Evolutionary conservation across 2,113 vertebrate species (phyloP).

Genomic region (Cromileptes altivelis): DNA sequence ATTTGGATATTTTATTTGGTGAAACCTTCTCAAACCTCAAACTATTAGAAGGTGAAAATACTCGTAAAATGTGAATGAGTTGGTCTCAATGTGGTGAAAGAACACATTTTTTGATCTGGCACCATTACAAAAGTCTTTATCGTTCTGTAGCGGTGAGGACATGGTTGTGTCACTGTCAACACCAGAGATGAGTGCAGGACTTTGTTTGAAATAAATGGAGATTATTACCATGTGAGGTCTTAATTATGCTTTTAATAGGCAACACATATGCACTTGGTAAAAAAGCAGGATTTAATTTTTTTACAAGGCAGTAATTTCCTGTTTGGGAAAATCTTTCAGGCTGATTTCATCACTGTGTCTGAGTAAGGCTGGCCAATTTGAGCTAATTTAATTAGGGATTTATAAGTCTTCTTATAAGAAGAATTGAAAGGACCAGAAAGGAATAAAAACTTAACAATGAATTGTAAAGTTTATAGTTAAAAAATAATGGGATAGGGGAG

Average conservation of each 20-base stretch:
- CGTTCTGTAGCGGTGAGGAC: not conserved
- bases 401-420: not conserved
- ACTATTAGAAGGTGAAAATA: not conserved
- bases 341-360: slow-evolving; percentile 38
- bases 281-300: slow-evolving; percentile 43
- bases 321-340: slow-evolving; percentile 42
- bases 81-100: not conserved
- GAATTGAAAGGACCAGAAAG: not conserved
- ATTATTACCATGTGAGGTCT: slow-evolving; percentile 41
- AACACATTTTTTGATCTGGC: not conserved
- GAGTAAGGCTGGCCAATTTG: slow-evolving; percentile 4
- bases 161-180: slow-evolving; percentile 18
- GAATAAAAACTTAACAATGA: not conserved
- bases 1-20: not conserved
- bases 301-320: slow-evolving; percentile 53
- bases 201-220: slow-evolving; percentile 40
- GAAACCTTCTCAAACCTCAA: not conserved
- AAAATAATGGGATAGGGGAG: not conserved
- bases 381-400: slow-evolving; percentile 15
- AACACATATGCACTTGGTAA: slow-evolving; percentile 35
- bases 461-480: not conserved
- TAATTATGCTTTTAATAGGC: slow-evolving; percentile 16
- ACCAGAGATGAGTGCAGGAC: slow-evolving; percentile 12
- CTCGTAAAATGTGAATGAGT: not conserved
- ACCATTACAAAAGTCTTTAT: slow-evolving; percentile 1